Conservation (phyloP, 2,888 invertebrate genomes). For the Troilus luridus region DNA sequence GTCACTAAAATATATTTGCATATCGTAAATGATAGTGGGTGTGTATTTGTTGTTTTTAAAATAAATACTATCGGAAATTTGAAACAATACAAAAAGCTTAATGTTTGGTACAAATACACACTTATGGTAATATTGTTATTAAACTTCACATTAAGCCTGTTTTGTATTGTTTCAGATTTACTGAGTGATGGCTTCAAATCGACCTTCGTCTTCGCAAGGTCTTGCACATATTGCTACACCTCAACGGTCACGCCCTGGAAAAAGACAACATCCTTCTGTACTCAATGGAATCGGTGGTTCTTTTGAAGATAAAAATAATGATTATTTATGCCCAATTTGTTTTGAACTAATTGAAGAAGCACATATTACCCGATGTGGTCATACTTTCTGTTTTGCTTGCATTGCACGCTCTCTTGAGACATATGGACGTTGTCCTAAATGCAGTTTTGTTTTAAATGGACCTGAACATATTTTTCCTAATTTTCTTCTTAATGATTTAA, state of each 20-base stretch:
- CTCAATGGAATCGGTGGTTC: slow-evolving; percentile 77
- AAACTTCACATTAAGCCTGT: slow-evolving; percentile 61
- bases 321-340: slow-evolving; percentile 84
- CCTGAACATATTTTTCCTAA: slow-evolving; percentile 87
- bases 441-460: slow-evolving; percentile 79
- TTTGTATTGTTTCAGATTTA: slow-evolving; percentile 74
- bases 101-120: slow-evolving; percentile 58
- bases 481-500: slow-evolving; percentile 85
- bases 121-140: slow-evolving; percentile 33
- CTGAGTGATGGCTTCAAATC: slow-evolving; percentile 69
- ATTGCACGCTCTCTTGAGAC: slow-evolving; percentile 79
- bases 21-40: not conserved
- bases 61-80: slow-evolving; percentile 66
- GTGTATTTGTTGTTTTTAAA: not conserved
- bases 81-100: slow-evolving; percentile 68
- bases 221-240: slow-evolving; percentile 69
- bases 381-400: slow-evolving; percentile 91
- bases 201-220: slow-evolving; percentile 70
- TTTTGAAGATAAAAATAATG: slow-evolving; percentile 78
- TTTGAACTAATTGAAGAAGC: slow-evolving; percentile 91
- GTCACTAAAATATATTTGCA: not conserved
- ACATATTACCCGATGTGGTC: slow-evolving; percentile 92
- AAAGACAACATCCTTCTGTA: slow-evolving; percentile 71
- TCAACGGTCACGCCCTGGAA: slow-evolving; percentile 71
- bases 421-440: slow-evolving; percentile 85